Percentiles rank a stretch among this genome's conserved stretches.
Conservation (phyloP, 2,113 vertebrate genomes). For the Pelecanoides urinatrix region DNA sequence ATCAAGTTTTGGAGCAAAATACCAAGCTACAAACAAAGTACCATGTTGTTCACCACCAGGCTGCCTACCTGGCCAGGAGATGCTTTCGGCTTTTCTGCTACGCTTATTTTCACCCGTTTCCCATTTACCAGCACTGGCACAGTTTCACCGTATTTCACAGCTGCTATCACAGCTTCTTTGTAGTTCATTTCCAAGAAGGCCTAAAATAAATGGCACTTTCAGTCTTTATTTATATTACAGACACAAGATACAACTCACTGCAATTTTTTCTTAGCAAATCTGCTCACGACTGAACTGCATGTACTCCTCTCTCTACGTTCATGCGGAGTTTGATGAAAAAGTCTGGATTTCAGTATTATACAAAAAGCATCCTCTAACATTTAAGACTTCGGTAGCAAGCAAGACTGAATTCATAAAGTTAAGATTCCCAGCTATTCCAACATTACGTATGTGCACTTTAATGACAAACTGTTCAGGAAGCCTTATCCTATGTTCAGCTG, state of each 20-base stretch:
- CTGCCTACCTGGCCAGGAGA: background rate
- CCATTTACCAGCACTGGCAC: constrained; percentile 70
- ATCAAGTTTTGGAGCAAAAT: background rate
- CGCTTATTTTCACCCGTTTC: constrained; percentile 59
- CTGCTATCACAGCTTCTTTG: constrained; percentile 68
- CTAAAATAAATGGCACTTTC: constrained; percentile 16
- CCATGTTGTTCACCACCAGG: too few species aligned
- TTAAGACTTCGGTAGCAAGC: background rate
- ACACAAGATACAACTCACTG: background rate
- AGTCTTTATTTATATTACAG: background rate
- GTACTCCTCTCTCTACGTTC: background rate
- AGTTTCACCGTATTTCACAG: constrained; percentile 67
- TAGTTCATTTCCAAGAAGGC: constrained; percentile 79
- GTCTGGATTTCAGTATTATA: background rate
- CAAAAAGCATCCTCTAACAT: background rate
- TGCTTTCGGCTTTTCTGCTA: constrained; percentile 53
- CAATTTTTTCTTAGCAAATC: too few species aligned
- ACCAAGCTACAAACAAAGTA: too few species aligned
- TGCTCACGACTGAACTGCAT: rapidly evolving
- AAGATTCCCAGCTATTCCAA: background rate
- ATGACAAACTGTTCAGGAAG: background rate
- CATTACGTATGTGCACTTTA: background rate
- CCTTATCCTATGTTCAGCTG: background rate
- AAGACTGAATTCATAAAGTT: background rate
- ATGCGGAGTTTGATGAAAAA: rapidly evolving